Conservation (phyloP, 2,888 invertebrate genomes). For the Marronus borbonicus region DNA sequence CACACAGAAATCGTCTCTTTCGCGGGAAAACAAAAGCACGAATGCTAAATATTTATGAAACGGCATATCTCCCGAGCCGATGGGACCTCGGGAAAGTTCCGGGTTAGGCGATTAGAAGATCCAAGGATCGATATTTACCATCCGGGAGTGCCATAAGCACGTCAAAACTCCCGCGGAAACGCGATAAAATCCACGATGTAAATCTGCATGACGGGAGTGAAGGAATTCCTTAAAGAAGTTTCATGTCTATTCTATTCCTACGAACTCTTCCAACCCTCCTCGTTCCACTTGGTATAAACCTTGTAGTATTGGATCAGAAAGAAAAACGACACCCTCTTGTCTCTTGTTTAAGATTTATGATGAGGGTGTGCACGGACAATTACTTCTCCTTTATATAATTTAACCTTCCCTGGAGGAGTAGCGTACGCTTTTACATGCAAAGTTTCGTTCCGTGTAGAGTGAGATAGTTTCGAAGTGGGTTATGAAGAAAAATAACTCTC, state of each 20-base stretch:
- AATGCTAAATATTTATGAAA: conserved; percentile 36
- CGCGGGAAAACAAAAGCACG: conserved; percentile 15
- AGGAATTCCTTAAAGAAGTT: conserved; percentile 20
- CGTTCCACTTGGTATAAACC: conserved; percentile 3
- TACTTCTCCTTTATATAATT: conserved; percentile 46
- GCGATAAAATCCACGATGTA: conserved; percentile 33
- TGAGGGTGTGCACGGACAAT: conserved; percentile 45
- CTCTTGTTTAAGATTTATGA: conserved; percentile 42
- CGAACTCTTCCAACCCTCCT: conserved; percentile 21
- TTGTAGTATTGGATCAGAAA: conserved; percentile 17
- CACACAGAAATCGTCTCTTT: conserved; percentile 16
- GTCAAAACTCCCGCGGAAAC: conserved; percentile 30
- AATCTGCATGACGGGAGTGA: background rate
- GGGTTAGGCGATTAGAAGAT: conserved; percentile 1
- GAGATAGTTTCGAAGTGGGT: conserved; percentile 42
- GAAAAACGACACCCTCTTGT: conserved; percentile 41
- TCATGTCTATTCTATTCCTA: conserved; percentile 9
- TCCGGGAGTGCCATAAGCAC: background rate
- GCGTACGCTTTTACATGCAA: conserved; percentile 36
- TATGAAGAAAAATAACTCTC: conserved; percentile 47
- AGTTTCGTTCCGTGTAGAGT: conserved; percentile 34
- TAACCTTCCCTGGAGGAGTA: conserved; percentile 41
- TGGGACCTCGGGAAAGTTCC: background rate
- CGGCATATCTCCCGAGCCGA: conserved; percentile 3
- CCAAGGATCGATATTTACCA: conserved; percentile 28